Percentiles rank a stretch among this genome's conserved stretches.
Conservation (phyloP, 30 jellyfish, hydroid and myxozoan genomes). For the Cassiopea andromeda region DNA sequence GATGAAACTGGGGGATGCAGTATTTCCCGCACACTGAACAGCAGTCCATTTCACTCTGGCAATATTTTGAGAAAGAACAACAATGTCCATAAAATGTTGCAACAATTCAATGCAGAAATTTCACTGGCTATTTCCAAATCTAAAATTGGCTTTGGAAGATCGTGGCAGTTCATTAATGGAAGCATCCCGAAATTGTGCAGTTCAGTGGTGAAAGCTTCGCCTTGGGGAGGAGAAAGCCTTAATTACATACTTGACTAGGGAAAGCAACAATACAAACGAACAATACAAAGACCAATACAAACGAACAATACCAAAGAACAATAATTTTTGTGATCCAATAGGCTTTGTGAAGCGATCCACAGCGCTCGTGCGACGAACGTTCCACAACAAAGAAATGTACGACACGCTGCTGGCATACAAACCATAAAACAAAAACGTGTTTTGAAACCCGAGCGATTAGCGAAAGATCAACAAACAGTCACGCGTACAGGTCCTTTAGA, state of each 20-base stretch:
- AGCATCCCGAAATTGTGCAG: not conserved
- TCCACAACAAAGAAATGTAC: slow-evolving; percentile 5
- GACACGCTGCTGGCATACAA: not conserved
- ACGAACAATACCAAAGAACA: not conserved
- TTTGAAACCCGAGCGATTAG: not conserved
- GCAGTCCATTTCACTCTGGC: too few relatives aligned
- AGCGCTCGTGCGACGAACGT: not conserved
- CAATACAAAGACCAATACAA: too few relatives aligned
- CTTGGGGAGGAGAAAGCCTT: slow-evolving; percentile 14
- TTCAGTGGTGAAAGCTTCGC: not conserved
- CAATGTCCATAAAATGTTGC: too few relatives aligned
- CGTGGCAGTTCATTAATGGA: not conserved
- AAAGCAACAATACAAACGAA: too few relatives aligned
- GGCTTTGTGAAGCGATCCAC: not conserved
- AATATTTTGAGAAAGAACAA: too few relatives aligned
- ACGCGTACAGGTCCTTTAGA: slow-evolving; percentile 8
- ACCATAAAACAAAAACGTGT: slow-evolving; percentile 2
- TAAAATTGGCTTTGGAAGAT: too few relatives aligned
- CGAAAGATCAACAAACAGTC: slow-evolving; percentile 10
- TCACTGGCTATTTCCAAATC: too few relatives aligned
- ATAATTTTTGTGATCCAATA: not conserved
- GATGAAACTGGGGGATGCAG: too few relatives aligned
- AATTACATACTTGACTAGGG: too few relatives aligned
- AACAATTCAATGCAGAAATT: too few relatives aligned
- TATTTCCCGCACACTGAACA: too few relatives aligned